phyloP scores from a whole-genome alignment of 1,140 invertebrate species.

The Scaptomyza graminum region DNA sequence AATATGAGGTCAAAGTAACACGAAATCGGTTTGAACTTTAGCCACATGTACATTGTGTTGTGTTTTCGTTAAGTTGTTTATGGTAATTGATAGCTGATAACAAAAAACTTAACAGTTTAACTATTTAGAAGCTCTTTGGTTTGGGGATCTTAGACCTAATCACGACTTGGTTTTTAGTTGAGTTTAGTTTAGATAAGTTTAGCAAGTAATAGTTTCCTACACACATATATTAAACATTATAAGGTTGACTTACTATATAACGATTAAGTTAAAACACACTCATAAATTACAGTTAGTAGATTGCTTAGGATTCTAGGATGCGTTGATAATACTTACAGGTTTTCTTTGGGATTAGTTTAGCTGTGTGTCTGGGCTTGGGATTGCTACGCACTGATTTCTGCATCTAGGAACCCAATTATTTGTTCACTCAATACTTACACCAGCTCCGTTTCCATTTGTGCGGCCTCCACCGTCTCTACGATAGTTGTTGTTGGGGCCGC shows the following conservation, averaged over 20 bases:
- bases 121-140: slow-evolving; percentile 67
- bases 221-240: not conserved
- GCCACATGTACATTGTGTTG: slow-evolving; percentile 27
- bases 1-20: slow-evolving; percentile 14
- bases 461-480: slow-evolving; percentile 74
- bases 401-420: slow-evolving; percentile 60
- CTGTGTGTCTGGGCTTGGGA: slow-evolving; percentile 18
- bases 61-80: not conserved
- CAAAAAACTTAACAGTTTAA: slow-evolving; percentile 56
- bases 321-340: slow-evolving; percentile 74
- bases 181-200: slow-evolving; percentile 36
- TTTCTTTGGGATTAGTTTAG: slow-evolving; percentile 23
- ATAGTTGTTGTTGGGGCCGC: slow-evolving; percentile 71
- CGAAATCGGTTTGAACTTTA: slow-evolving; percentile 16
- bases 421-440: slow-evolving; percentile 45
- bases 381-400: slow-evolving; percentile 35
- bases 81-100: slow-evolving; percentile 43
- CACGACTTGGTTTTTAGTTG: slow-evolving; percentile 54
- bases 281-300: slow-evolving; percentile 29
- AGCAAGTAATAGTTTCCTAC: slow-evolving; percentile 25
- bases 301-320: slow-evolving; percentile 42
- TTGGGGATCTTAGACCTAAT: slow-evolving; percentile 78
- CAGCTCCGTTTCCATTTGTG: slow-evolving; percentile 76
- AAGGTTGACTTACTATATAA: slow-evolving; percentile 32
- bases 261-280: slow-evolving; percentile 67